phyloP scores from a whole-genome alignment of 2,888 invertebrate genomes.

The Polydesmus complanatus region DNA sequence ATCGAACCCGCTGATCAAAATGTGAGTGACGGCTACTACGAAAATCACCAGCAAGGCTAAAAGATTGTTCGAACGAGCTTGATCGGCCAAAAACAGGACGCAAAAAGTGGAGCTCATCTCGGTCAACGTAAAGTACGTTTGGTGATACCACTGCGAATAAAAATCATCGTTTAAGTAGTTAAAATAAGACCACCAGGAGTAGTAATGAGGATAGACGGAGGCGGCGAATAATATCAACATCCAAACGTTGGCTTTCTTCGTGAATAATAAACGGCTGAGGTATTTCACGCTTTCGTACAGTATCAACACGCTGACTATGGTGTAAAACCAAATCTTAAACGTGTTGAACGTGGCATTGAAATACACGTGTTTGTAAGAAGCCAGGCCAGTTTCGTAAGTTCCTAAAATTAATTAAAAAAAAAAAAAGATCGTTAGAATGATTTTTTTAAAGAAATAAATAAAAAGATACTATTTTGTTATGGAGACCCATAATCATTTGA shows the following conservation, averaged over 20 bases:
- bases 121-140: slow-evolving; percentile 47
- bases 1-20: slow-evolving; percentile 48
- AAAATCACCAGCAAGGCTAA: slow-evolving; percentile 44
- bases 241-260: slow-evolving; percentile 41
- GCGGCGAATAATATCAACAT: slow-evolving; percentile 48
- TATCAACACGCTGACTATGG: slow-evolving; percentile 43
- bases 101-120: slow-evolving; percentile 46
- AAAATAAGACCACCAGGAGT: slow-evolving; percentile 53
- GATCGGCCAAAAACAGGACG: slow-evolving; percentile 43
- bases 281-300: slow-evolving; percentile 48
- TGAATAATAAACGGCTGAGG: slow-evolving; percentile 39
- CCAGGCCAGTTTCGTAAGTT: slow-evolving; percentile 53
- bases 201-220: slow-evolving; percentile 52
- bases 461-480: neutral
- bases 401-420: slow-evolving; percentile 32
- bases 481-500: too few relatives aligned
- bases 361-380: slow-evolving; percentile 54
- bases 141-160: slow-evolving; percentile 54
- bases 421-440: neutral
- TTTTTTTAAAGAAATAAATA: neutral
- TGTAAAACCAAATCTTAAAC: slow-evolving; percentile 50
- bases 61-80: slow-evolving; percentile 39
- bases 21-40: slow-evolving; percentile 46
- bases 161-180: slow-evolving; percentile 59
- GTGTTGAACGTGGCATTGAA: slow-evolving; percentile 51